phyloP scores from a whole-genome alignment of 2,113 vertebrate species.

The Stigmatopora argus region DNA sequence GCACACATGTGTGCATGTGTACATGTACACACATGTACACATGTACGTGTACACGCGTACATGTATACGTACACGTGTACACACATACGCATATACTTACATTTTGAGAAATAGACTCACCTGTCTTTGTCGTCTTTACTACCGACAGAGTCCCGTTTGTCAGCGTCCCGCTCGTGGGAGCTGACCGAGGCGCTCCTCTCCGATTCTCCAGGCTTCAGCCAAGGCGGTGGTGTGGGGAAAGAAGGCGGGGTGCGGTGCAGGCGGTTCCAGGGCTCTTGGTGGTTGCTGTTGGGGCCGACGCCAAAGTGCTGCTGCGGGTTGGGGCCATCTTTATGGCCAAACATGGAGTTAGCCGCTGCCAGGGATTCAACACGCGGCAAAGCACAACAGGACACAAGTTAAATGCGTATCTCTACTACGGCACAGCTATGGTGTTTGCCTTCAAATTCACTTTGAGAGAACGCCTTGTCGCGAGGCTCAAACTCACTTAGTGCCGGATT shows the following conservation, averaged over 20 bases:
- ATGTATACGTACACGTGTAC: too few relatives aligned
- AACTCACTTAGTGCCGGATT: slow-evolving; percentile 97
- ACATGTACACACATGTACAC: too few relatives aligned
- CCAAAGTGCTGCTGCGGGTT: slow-evolving; percentile 89
- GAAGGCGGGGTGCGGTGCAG: slow-evolving; percentile 96
- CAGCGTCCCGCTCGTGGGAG: slow-evolving; percentile 87
- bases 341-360: slow-evolving; percentile 91
- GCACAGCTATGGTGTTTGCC: too few relatives aligned
- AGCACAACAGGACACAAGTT: slow-evolving; percentile 46
- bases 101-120: slow-evolving; percentile 60
- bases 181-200: slow-evolving; percentile 88
- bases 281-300: slow-evolving; percentile 76
- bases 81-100: too few relatives aligned
- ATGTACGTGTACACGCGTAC: too few relatives aligned
- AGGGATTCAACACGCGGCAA: slow-evolving; percentile 68
- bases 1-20: too few relatives aligned
- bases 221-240: slow-evolving; percentile 95
- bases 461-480: slow-evolving; percentile 22
- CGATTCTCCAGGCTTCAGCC: slow-evolving; percentile 92
- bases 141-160: slow-evolving; percentile 86
- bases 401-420: slow-evolving; percentile 39
- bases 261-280: slow-evolving; percentile 97
- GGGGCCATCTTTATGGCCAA: slow-evolving; percentile 93
- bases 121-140: slow-evolving; percentile 97
- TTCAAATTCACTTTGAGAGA: not conserved